Conservation (phyloP, 2,797 vertebrate species). For the Danio tinwini region DNA sequence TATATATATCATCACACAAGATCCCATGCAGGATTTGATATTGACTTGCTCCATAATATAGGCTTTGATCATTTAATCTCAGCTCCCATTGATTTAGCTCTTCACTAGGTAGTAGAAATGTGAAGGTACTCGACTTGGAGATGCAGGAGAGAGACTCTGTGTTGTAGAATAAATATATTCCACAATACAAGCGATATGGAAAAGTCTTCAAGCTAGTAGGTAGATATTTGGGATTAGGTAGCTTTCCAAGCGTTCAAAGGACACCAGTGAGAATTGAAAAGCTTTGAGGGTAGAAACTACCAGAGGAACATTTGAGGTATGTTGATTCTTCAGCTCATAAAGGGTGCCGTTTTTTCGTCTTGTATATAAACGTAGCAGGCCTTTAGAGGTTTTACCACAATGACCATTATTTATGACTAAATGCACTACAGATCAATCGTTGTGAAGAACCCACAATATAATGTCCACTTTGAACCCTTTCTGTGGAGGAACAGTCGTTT, state of each 20-base stretch:
- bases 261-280: neutral
- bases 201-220: conserved; percentile 17
- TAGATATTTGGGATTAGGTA: conserved; percentile 30
- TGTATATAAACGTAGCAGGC: conserved; percentile 58
- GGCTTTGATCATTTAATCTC: conserved; percentile 34
- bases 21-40: conserved; percentile 21
- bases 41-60: conserved; percentile 19
- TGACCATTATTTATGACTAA: conserved; percentile 61
- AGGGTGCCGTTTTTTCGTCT: conserved; percentile 43
- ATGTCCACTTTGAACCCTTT: conserved; percentile 43
- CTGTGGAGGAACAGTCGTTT: conserved; percentile 37
- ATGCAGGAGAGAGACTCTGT: neutral
- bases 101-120: conserved; percentile 1
- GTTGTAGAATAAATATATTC: conserved; percentile 17
- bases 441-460: conserved; percentile 51
- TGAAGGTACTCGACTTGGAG: conserved; percentile 40
- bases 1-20: conserved; percentile 35
- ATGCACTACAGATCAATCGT: conserved; percentile 51
- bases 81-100: conserved; percentile 10
- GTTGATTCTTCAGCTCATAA: conserved; percentile 31
- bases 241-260: neutral
- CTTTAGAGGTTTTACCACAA: conserved; percentile 53
- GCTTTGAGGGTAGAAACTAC: conserved; percentile 15
- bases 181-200: conserved; percentile 4
- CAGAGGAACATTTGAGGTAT: conserved; percentile 7